Evolutionary conservation across 2,113 vertebrate genomes (phyloP), one percentile per base, ranked within the genome.

Genomic region (Bubo scandiacus): DNA sequence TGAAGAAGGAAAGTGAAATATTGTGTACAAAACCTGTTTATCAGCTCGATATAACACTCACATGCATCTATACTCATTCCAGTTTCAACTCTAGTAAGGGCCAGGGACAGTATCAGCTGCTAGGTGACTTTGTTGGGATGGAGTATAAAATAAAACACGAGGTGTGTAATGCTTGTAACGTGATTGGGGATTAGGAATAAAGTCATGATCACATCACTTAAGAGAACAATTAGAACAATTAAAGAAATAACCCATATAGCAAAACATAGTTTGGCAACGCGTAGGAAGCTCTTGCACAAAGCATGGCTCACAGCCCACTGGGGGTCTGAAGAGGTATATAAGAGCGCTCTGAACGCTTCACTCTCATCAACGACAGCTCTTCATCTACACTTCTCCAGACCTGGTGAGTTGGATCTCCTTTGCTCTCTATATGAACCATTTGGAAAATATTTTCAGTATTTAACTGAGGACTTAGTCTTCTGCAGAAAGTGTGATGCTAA

Each of bases 201-300:
- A 95, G 38, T 81, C 3, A 5, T 81, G 45, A 92, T 61, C 94
- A 7, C 32, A 22, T 58, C 94, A 91, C 86, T 86, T 81, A 54
- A 17, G 57, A 45, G 68, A 43, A 81, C 83, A 96, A 97, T 97
- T 95, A 96, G 82, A 74, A 82, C 92, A 95, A 96, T 96, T 96
- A 95, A 82, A 55, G 54, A 72, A 96, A 88, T 74, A 66, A 91
- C 52, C 77, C 51, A 55, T 43, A 12, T 17, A 30, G 72, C 93
- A 91, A 95, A 95, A 94, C 86, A 88, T 0, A 7, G 71, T 81
- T 94, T 84, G 84, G 86, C 36, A 79, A 75, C 0, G 0, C 13
- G 10, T 91, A 52, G 77, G 95, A 83, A 91, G 86, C 38, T 97
- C 91, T 96, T 96, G 84, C 93, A 94, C 91, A 95, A 96, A 96